Base-by-base conservation (phyloP, 2,113 vertebrate genomes). In the Aptenodytes patagonicus region DNA sequence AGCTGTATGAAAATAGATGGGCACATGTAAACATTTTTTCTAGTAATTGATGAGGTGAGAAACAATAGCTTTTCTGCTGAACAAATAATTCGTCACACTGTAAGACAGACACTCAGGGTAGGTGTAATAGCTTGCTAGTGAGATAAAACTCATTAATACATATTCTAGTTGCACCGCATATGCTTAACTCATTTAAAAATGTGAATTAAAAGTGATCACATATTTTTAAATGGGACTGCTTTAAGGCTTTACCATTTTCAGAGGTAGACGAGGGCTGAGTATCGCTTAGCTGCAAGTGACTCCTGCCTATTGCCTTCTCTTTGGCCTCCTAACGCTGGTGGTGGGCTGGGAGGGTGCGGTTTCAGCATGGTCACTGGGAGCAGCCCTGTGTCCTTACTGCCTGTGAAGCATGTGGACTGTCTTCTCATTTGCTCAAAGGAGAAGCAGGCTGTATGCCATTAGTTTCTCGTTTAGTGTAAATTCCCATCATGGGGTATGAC, bases 1-100 rank as follows among this genome's bases (percentile, higher is more conserved):
- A 93, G 57, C 64, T 91, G 78, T 91, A 82, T 82, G 78, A 96
- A 95, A 97, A 96, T 82, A 96, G 90, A 97, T 90, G 71, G 85
- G 70, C 83, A 88, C 51, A 60, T 87, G 69, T 86, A 93, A 96
- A 94, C 58, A 71, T 94, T 95, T 94, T 84, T 93, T 87, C 71
- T 96, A 55, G 86, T 83, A 91, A 96, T 55, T 93, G 90, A 90
- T 96, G 91, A 94, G 29, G 72, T 94, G 79, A 92, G 83, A 95
- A 96, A 95, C 80, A 90, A 66, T 82, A 73, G 31, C 49, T 96
- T 93, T 91, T 94, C 72, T 94, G 40, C 31, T 91, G 91, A 84
- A 77, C 85, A 96, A 92, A 82, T 94, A 76, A 93, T 94, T 93
- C 10, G 12, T 93, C 90, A 94, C n/a, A 40, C 60, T 87, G 52